Evolutionary conservation across 2,888 invertebrate species (phyloP).

Genomic region (Quadroppia sp.): DNA sequence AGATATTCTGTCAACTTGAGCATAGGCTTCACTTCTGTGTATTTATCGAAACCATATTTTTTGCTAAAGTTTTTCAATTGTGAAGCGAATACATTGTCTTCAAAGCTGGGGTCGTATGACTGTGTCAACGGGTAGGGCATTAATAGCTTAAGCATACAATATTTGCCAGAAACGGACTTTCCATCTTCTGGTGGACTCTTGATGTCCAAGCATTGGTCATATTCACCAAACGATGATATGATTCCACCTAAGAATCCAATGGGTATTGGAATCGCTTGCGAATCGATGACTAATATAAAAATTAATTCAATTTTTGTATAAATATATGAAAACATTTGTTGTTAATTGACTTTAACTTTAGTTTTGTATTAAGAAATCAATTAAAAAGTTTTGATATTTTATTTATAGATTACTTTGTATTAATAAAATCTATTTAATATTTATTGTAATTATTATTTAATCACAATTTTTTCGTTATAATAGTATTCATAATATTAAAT

Average conservation of each 20-base stretch:
- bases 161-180: background rate
- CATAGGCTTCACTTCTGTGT: slow-evolving; percentile 30
- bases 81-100: background rate
- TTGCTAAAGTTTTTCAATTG: background rate
- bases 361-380: too few species aligned
- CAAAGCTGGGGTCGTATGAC: background rate
- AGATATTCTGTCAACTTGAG: slow-evolving; percentile 31
- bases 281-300: slow-evolving; percentile 29
- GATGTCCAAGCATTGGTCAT: slow-evolving; percentile 37
- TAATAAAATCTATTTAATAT: too few species aligned
- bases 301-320: too few species aligned
- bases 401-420: too few species aligned
- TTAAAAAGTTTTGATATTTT: too few species aligned
- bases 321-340: too few species aligned
- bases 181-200: background rate
- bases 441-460: too few species aligned
- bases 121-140: slow-evolving; percentile 26
- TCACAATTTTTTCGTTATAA: too few species aligned
- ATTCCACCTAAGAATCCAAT: slow-evolving; percentile 32
- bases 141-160: slow-evolving; percentile 36
- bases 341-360: too few species aligned
- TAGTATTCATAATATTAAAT: too few species aligned
- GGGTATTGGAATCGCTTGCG: slow-evolving; percentile 17
- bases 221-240: slow-evolving; percentile 26
- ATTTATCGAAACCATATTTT: slow-evolving; percentile 17